Evolutionary conservation across 2,888 invertebrate genomes (phyloP).

Genomic region (Eilema depressum): DNA sequence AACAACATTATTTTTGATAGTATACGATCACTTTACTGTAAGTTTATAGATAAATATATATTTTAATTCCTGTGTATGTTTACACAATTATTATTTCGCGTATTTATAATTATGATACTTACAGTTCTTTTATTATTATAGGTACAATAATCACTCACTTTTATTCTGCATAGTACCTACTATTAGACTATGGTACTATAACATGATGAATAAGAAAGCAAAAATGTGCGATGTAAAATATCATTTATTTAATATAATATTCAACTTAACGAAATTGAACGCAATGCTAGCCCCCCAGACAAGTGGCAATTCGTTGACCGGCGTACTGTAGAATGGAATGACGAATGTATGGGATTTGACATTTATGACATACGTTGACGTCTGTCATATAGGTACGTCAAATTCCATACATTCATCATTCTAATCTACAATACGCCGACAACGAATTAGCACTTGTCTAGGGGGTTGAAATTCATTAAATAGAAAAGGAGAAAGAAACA

Average conservation of each 20-base stretch:
- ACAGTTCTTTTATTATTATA: neutral
- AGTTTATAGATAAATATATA: neutral
- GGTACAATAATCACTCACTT: neutral
- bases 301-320: no score
- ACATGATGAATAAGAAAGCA: neutral
- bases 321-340: no score
- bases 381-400: no score
- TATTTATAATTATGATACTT: neutral
- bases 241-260: neutral
- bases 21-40: neutral
- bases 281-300: no score
- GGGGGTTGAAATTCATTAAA: no score
- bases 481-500: neutral
- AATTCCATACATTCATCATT: no score
- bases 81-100: neutral
- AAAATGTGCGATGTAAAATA: neutral
- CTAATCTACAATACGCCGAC: no score
- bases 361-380: no score
- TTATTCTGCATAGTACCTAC: neutral
- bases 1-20: conserved; percentile 1
- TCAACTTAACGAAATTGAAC: conserved; percentile 5
- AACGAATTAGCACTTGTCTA: no score
- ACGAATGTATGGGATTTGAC: no score
- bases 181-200: no score
- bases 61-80: neutral